Base-by-base conservation (phyloP, 1,140 invertebrate species). In the Dufourea novaeangliae region DNA sequence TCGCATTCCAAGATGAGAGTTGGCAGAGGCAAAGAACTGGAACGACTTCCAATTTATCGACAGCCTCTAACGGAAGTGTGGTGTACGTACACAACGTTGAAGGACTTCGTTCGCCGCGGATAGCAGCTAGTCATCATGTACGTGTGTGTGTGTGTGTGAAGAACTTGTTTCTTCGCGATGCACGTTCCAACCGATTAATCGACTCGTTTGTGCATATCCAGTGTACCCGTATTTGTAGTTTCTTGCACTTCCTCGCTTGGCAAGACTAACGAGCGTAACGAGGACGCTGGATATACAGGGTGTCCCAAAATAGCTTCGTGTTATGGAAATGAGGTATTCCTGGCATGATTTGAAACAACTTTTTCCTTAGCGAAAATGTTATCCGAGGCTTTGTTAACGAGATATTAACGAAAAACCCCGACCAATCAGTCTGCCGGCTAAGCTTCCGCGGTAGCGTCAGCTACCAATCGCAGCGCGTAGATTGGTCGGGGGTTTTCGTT, bases 1-100 rank as follows among this genome's bases (percentile, higher is more conserved):
- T 71, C 46, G 63, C 54, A 64, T 76, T 64, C 56, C 74, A 57
- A 75, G 41, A 81, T 56, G 68, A 12, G 73, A 72, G 34, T 81
- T 68, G 68, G 67, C 57, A 68, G 59, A 56, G 41, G 52, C n/a
- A 29, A 79, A 70, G 61, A 84, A 71, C 32, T 66, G 61, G 41
- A 73, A 61, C 56, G 52, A 56, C 64, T 78, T 22, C 32, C 78
- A 80, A 77, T 84, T n/a, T 83, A 84, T 68, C 66, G 76, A 68
- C 52, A 50, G 32, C 34, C 44, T 68, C 67, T 57, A 59, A 50
- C 70, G 70, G 76, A 78, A 74, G 52, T 25, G 50, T 54, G 50
- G n/a, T n/a, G n/a, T n/a, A n/a, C n/a, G n/a, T n/a, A n/a, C n/a
- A n/a, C n/a, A 27, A 66, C 57, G 44, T 37, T 37, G 32, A 56